These are phyloP conservation scores for Hyalella azteca DNA, from an alignment of 2,888 invertebrate genomes.

Conservation along the genomic window DNA sequence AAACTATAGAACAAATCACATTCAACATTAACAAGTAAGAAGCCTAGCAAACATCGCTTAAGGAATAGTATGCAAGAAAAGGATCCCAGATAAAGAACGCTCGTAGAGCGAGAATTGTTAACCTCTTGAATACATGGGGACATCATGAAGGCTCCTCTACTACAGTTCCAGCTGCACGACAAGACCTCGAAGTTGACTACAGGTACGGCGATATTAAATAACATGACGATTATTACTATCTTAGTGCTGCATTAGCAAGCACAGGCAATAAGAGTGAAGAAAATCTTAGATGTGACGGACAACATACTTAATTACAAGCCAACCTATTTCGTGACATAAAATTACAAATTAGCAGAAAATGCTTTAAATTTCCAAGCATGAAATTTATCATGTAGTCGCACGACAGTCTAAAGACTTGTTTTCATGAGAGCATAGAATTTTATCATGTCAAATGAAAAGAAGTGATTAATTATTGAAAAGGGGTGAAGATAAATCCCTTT, in stretches of 20 bases:
- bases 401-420: no score
- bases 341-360: background rate
- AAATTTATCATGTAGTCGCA: no score
- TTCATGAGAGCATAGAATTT: no score
- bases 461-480: no score
- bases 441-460: no score
- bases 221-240: background rate
- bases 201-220: background rate
- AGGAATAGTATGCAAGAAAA: background rate
- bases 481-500: no score
- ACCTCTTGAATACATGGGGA: no score
- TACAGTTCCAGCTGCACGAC: constrained; percentile 31
- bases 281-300: background rate
- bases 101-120: background rate
- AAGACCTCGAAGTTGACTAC: constrained; percentile 12
- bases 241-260: background rate
- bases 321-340: background rate
- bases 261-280: no score
- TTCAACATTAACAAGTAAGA: background rate
- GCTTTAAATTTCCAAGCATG: background rate
- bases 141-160: background rate
- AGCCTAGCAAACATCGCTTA: background rate
- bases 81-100: background rate
- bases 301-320: background rate
- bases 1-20: background rate